Percentiles rank a stretch among this genome's conserved stretches.
These are phyloP conservation scores for Cladorhizidae sp. DNA, from an alignment of 37 sponge, comb jelly and placozoan species.

Conservation along the genomic window DNA sequence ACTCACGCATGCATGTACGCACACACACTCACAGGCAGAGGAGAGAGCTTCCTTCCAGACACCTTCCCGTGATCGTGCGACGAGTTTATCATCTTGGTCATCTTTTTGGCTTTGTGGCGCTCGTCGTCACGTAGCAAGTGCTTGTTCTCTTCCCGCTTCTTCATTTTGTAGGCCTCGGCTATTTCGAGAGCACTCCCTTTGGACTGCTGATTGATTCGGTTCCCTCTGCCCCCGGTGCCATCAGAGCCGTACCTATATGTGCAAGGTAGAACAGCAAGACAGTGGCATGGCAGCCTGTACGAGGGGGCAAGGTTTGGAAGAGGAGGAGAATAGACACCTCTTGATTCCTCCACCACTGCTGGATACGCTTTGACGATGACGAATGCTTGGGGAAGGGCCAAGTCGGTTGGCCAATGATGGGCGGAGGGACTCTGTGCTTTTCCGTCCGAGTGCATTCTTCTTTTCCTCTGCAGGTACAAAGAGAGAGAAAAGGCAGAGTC, in stretches of 20 bases:
- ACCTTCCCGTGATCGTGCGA: not conserved
- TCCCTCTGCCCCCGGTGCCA: too few species aligned
- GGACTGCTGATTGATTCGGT: not conserved
- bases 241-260: too few species aligned
- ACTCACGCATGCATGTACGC: too few species aligned
- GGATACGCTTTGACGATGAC: not conserved
- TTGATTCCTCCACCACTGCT: not conserved
- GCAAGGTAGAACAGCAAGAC: too few species aligned
- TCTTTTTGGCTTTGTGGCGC: not conserved
- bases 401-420: slow-evolving; percentile 37
- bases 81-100: slow-evolving; percentile 13
- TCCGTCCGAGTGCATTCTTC: slow-evolving; percentile 1
- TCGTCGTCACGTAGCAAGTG: not conserved
- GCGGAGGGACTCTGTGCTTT: slow-evolving; percentile 10
- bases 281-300: not conserved
- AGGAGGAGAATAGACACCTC: not conserved
- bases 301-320: not conserved
- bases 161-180: slow-evolving; percentile 32
- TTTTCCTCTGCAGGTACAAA: slow-evolving; percentile 16
- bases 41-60: not conserved
- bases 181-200: slow-evolving; percentile 30
- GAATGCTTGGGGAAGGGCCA: slow-evolving; percentile 24
- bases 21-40: not conserved
- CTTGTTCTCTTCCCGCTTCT: not conserved
- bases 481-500: not conserved